Evolutionary conservation across 2,888 invertebrate genomes (phyloP), one percentile per base, ranked within the genome.

Genomic region (Tetragonula carbonaria): DNA sequence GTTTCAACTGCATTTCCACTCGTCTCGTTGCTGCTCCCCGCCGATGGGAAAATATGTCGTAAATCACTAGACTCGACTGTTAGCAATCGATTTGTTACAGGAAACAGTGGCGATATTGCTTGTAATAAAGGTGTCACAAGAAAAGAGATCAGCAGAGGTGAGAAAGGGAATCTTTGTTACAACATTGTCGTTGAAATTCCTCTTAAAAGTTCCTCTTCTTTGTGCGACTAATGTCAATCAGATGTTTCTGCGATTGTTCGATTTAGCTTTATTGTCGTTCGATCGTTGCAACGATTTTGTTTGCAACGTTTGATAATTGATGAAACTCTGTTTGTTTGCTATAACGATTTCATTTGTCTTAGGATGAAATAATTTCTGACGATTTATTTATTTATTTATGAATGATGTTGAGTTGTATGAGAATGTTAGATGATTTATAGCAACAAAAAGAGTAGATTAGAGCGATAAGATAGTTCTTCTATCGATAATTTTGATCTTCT

Each of bases 21-120:
- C 23, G 63, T 33, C 65, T 65, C 51, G 38, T 74, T 74, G 74
- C 62, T n/a, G 63, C n/a, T 28, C 38, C 28, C 55, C 28, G 28
- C 51, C n/a, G 57, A 38, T 21, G 55, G 55, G 50, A 75, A 80
- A 75, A 71, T 33, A 11, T 23, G 18, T 71, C 82, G 74, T 88
- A 86, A 88, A 88, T 88, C 88, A 84, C 50, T 8, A 0, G 38
- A 57, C 6, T 23, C 53, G 50, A 75, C 66, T 68, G 59, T 66
- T 55, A n/a, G 28, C 65, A 57, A 13, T n/a, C 74, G 63, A 88
- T 88, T 87, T 78, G 85, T 86, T 85, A 84, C 79, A 85, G 84
- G 82, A 86, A 89, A 87, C 86, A 85, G 80, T 86, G 81, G 82
- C 77, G 62, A 38, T 4, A 63, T 66, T 50, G 51, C 33, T 65